A percentile compares a stretch with the other conserved stretches of the same genome.
phyloP scores from a whole-genome alignment of 2,888 invertebrate genomes.

The Theodoxus fluviatilis region DNA sequence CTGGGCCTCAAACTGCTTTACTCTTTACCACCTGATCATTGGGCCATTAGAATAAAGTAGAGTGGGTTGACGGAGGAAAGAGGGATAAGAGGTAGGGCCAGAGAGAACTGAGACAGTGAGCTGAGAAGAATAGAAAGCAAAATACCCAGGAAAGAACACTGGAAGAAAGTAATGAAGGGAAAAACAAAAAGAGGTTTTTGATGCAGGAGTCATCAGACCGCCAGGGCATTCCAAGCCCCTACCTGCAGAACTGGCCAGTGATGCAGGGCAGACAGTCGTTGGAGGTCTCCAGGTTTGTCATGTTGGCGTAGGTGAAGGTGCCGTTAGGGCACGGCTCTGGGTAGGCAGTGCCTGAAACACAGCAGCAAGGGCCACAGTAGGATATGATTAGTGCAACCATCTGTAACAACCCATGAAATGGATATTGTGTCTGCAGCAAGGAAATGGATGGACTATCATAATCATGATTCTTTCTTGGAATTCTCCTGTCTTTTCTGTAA shows the following conservation, averaged over 20 bases:
- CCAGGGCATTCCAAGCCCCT: neutral
- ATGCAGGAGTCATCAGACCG: neutral
- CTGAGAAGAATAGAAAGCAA: neutral
- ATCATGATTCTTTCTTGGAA: no score
- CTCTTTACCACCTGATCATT: no score
- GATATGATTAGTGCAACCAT: no score
- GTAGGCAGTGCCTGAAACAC: slow-evolving; percentile 43
- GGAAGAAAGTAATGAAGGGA: neutral
- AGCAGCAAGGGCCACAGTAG: neutral
- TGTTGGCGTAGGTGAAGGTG: slow-evolving; percentile 56
- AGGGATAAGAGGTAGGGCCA: no score
- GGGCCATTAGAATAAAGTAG: no score
- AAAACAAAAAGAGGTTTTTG: neutral
- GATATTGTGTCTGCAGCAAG: no score
- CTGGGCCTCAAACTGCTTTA: no score
- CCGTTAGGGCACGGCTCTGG: slow-evolving; percentile 57
- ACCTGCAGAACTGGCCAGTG: slow-evolving; percentile 58
- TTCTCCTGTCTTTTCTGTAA: no score
- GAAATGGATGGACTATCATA: neutral
- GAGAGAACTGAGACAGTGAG: neutral
- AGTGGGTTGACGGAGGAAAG: no score
- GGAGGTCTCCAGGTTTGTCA: slow-evolving; percentile 43
- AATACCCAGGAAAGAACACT: no score
- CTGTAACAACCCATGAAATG: no score
- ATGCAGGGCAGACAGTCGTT: slow-evolving; percentile 58